A percentile compares a stretch with the other conserved stretches of the same genome.
These are phyloP conservation scores for Papilio glaucus DNA, from an alignment of 1,140 invertebrate genomes.

Conservation along the genomic window DNA sequence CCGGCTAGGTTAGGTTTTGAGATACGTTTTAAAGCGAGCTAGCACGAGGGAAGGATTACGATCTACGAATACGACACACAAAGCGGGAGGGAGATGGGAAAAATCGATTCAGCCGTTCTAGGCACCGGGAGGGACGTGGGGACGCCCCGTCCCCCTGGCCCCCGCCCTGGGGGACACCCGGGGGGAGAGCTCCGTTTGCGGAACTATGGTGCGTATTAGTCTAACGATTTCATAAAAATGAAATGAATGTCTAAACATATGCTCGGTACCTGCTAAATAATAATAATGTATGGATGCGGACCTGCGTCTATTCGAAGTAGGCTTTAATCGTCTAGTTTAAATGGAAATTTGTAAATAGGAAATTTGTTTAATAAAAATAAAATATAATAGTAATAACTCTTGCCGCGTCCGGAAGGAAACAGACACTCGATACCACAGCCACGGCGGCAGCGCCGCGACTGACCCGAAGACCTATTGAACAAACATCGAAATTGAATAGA, in stretches of 20 bases:
- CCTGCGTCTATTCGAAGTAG: constrained; percentile 82
- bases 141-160: constrained; percentile 40
- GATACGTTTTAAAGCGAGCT: constrained; percentile 73
- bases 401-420: constrained; percentile 66
- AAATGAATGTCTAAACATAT: constrained; percentile 78
- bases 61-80: constrained; percentile 48
- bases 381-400: constrained; percentile 62
- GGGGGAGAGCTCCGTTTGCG: constrained; percentile 60
- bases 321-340: constrained; percentile 83
- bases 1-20: constrained; percentile 79
- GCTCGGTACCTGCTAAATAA: constrained; percentile 79
- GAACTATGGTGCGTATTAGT: constrained; percentile 80
- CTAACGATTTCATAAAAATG: constrained; percentile 72
- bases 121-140: constrained; percentile 47
- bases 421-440: not conserved
- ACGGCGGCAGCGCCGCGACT: not conserved
- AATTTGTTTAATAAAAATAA: constrained; percentile 69
- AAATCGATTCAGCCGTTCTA: constrained; percentile 73
- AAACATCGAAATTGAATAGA: constrained; percentile 83
- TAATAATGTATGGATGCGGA: constrained; percentile 81
- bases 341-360: constrained; percentile 82
- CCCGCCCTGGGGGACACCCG: constrained; percentile 43
- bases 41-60: constrained; percentile 59
- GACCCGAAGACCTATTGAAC: constrained; percentile 64
- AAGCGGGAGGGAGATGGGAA: constrained; percentile 56